A percentile compares a stretch with the other conserved stretches of the same genome.
These are phyloP conservation scores for Eupithecia tripunctaria DNA, from an alignment of 2,888 invertebrate genomes.

Conservation along the genomic window DNA sequence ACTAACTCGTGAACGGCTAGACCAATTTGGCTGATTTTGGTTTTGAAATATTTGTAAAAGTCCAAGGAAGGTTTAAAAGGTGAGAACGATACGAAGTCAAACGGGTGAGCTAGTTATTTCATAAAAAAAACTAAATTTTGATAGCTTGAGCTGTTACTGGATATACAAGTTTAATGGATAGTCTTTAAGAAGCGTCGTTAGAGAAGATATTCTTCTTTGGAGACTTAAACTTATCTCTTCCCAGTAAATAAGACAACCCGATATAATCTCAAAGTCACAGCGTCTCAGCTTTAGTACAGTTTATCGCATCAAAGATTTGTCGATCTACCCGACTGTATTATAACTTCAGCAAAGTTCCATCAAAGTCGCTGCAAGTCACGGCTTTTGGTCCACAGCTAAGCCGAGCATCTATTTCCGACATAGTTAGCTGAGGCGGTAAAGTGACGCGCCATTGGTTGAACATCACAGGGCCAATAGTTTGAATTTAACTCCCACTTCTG, in stretches of 20 bases:
- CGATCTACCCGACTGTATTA: slow-evolving; percentile 8
- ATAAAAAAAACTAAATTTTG: too few species aligned
- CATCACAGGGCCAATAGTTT: slow-evolving; percentile 33
- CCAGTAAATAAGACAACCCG: too few species aligned
- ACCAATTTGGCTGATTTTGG: too few species aligned
- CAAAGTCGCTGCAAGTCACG: slow-evolving; percentile 30
- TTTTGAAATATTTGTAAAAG: too few species aligned
- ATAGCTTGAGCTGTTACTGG: background rate
- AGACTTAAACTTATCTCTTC: too few species aligned
- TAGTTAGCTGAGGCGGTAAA: slow-evolving; percentile 39
- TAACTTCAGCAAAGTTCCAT: slow-evolving; percentile 21
- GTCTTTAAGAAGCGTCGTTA: too few species aligned
- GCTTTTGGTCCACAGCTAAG: slow-evolving; percentile 29
- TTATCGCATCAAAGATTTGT: slow-evolving; percentile 1
- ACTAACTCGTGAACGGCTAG: too few species aligned
- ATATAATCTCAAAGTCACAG: background rate
- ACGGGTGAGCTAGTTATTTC: too few species aligned
- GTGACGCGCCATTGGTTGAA: slow-evolving; percentile 34
- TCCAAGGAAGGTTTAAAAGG: too few species aligned
- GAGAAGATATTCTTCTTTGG: too few species aligned
- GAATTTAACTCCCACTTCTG: slow-evolving; percentile 1
- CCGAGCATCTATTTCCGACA: slow-evolving; percentile 35
- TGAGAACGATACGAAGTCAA: too few species aligned
- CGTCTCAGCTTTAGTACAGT: background rate
- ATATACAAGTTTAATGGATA: too few species aligned